Conservation (phyloP, 1,140 invertebrate species). For the Polyergus mexicanus region DNA sequence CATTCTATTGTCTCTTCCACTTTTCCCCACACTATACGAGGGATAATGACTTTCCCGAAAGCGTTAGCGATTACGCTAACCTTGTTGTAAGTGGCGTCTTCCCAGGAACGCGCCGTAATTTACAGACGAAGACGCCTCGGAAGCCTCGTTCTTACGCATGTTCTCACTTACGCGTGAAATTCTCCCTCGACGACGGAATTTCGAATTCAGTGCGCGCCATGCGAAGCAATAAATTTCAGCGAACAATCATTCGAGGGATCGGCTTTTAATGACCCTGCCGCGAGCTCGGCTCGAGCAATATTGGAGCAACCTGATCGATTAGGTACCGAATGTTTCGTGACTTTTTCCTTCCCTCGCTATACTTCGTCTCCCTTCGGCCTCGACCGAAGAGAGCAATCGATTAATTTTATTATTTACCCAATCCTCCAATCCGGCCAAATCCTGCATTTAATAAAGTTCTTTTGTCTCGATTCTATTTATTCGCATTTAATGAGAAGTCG, state of each 20-base stretch:
- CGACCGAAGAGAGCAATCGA: constrained; percentile 51
- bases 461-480: constrained; percentile 64
- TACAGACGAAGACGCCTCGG: neutral
- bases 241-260: constrained; percentile 43
- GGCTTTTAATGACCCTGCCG: constrained; percentile 52
- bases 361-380: neutral
- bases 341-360: constrained; percentile 40
- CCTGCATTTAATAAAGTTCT: constrained; percentile 47
- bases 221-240: constrained; percentile 58
- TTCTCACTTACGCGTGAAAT: neutral
- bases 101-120: neutral
- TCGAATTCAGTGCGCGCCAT: constrained; percentile 33
- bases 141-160: constrained; percentile 10
- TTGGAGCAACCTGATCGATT: constrained; percentile 62
- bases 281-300: constrained; percentile 28
- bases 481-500: constrained; percentile 71
- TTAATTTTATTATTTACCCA: constrained; percentile 73
- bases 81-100: constrained; percentile 32
- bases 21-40: neutral
- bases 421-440: constrained; percentile 23
- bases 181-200: constrained; percentile 12
- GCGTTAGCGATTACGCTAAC: constrained; percentile 32
- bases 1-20: constrained; percentile 36
- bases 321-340: constrained; percentile 62
- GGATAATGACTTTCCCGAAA: constrained; percentile 35